These are phyloP conservation scores for Prinia subflava DNA, from an alignment of 2,113 vertebrate species.

Conservation along the genomic window DNA sequence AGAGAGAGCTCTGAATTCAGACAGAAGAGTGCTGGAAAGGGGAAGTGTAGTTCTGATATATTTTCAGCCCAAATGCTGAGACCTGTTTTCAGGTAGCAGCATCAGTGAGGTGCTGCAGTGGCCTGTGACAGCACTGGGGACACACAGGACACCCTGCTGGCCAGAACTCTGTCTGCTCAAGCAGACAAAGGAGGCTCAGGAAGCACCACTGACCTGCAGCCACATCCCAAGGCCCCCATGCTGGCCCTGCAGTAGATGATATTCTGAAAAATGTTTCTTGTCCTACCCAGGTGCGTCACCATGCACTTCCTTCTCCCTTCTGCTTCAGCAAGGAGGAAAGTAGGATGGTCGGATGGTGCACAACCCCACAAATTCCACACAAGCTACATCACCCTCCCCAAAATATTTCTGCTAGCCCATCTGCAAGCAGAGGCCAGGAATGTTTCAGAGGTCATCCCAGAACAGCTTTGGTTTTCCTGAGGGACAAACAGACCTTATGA, in stretches of 20 bases:
- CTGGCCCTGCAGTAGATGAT: background rate
- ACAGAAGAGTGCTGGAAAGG: background rate
- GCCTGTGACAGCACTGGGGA: background rate
- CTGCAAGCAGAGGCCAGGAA: background rate
- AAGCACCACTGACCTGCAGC: accelerated
- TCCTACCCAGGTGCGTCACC: background rate
- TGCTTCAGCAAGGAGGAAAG: background rate
- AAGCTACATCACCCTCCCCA: background rate
- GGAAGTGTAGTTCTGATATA: background rate
- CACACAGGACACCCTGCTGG: background rate
- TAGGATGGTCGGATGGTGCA: background rate
- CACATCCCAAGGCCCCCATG: accelerated
- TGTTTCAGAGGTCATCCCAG: background rate
- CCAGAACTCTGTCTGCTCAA: background rate
- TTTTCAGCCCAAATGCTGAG: background rate
- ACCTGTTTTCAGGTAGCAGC: background rate
- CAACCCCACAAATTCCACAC: background rate
- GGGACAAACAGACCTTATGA: background rate
- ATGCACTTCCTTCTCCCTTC: background rate
- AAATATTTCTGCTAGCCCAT: background rate
- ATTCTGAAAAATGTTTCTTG: background rate
- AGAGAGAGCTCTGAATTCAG: background rate
- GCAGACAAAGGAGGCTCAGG: background rate
- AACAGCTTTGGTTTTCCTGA: background rate
- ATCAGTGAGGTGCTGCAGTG: accelerated